phyloP scores from a whole-genome alignment of 2,888 invertebrate species.

The Dioctria rufipes region DNA sequence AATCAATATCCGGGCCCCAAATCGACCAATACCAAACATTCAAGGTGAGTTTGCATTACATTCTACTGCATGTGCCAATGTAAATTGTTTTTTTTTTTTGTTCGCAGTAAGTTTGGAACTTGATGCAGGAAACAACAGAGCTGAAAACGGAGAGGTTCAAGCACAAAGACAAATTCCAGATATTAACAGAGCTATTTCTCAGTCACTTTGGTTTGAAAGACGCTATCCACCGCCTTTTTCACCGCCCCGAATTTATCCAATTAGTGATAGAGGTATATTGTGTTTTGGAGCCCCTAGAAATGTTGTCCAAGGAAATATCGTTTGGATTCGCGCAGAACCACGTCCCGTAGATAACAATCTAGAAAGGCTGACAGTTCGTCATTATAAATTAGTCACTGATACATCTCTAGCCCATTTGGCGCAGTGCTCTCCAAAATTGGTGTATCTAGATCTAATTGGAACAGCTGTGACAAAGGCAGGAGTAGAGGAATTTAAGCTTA shows the following conservation, averaged over 20 bases:
- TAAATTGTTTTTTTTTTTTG: background rate
- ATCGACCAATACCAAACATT: constrained; percentile 14
- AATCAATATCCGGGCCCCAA: constrained; percentile 32
- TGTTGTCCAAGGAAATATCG: constrained; percentile 67
- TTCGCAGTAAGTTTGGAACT: constrained; percentile 20
- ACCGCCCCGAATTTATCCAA: constrained; percentile 57
- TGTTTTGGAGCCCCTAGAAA: constrained; percentile 68
- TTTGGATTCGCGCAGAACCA: constrained; percentile 69
- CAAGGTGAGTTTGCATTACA: constrained; percentile 17
- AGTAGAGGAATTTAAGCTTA: constrained; percentile 75
- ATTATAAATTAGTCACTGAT: constrained; percentile 78
- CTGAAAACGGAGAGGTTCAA: constrained; percentile 5
- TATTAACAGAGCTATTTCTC: constrained; percentile 52
- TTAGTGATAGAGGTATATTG: constrained; percentile 69
- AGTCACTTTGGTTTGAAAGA: constrained; percentile 57
- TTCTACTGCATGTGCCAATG: background rate
- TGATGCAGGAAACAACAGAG: constrained; percentile 8
- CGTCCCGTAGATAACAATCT: constrained; percentile 72
- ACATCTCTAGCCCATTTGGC: constrained; percentile 76
- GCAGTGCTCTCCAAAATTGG: constrained; percentile 75
- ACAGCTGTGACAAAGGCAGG: constrained; percentile 77
- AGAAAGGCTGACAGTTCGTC: constrained; percentile 73
- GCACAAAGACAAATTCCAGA: constrained; percentile 32
- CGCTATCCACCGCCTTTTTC: constrained; percentile 55
- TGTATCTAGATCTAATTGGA: constrained; percentile 78